Evolutionary conservation across 2,797 vertebrate species (phyloP), one percentile per base, ranked within the genome.

Genomic region (Poecile montanus): DNA sequence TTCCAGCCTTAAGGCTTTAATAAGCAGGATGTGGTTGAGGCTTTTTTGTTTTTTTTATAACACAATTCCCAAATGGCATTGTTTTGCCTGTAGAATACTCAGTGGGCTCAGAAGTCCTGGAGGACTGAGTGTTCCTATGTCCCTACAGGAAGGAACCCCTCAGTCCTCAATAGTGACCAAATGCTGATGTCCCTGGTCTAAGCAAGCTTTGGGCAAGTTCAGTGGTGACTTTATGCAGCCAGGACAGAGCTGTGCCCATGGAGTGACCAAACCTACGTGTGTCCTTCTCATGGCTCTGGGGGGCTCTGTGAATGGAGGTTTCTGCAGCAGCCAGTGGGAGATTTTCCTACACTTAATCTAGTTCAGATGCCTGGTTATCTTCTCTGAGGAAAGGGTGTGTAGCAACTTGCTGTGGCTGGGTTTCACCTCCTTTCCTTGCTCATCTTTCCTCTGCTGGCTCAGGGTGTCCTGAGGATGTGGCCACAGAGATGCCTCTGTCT

Each of bases 201-300:
- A 60, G 32, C 21, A 71, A 61, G 29, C 26, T 75, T 40, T 40
- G 45, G 45, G 11, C 0, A 7, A 76, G 48, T 40, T 79, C 48
- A 23, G 53, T 2, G 13, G 26, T 2, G 10, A 29, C 22, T 44
- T 63, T 11, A 3, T 0, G 3, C 30, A 36, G 45, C 4, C 15
- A 18, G 63, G 25, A 26, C 65, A 68, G 38, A 74, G 23, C 58
- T 75, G 48, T 73, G 67, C 16, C 44, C 16, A 0, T 4, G 40
- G 50, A 66, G 27, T 23, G 23, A 56, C 66, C 54, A n/a, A 58
- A 50, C 16, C 34, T 8, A 7, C 0, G 0, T 2, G 14, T 20
- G 36, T 66, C 44, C 19, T 61, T 22, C 30, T 2, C 0, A 10
- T 22, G 7, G 16, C 27, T 66, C 26, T 23, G 12, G 3, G 17